These are phyloP conservation scores for Helicoverpa armigera DNA, from an alignment of 1,140 invertebrate genomes.

Conservation along the genomic window DNA sequence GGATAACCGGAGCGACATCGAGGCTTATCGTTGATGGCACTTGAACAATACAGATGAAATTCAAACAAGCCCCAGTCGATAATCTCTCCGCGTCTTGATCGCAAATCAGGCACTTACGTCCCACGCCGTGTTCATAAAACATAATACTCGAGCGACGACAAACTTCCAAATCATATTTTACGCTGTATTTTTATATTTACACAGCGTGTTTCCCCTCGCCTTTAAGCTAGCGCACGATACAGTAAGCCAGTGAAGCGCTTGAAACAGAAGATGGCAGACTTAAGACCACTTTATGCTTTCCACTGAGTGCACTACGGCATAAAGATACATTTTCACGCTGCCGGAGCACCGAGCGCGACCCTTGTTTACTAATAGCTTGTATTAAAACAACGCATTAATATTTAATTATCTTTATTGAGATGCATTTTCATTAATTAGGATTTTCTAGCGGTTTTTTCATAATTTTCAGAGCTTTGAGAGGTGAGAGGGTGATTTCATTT, in stretches of 20 bases:
- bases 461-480: background rate
- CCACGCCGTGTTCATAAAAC: constrained; percentile 32
- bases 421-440: background rate
- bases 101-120: constrained; percentile 41
- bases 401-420: constrained; percentile 13
- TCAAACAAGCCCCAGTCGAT: constrained; percentile 39
- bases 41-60: constrained; percentile 44
- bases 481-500: background rate
- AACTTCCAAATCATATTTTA: constrained; percentile 42
- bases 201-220: constrained; percentile 34
- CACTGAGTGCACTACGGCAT: constrained; percentile 65
- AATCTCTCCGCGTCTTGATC: constrained; percentile 20
- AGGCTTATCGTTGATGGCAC: constrained; percentile 36
- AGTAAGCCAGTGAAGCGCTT: constrained; percentile 53
- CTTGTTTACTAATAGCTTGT: constrained; percentile 18
- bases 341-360: background rate
- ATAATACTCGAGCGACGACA: constrained; percentile 24
- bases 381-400: constrained; percentile 42
- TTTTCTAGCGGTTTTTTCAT: background rate
- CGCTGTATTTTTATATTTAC: constrained; percentile 42
- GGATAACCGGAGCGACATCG: constrained; percentile 27
- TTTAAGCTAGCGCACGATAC: constrained; percentile 48
- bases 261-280: constrained; percentile 58
- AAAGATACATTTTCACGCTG: constrained; percentile 62
- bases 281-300: constrained; percentile 64